Base-by-base conservation (phyloP, 2,113 vertebrate genomes). In the Heterotis niloticus region DNA sequence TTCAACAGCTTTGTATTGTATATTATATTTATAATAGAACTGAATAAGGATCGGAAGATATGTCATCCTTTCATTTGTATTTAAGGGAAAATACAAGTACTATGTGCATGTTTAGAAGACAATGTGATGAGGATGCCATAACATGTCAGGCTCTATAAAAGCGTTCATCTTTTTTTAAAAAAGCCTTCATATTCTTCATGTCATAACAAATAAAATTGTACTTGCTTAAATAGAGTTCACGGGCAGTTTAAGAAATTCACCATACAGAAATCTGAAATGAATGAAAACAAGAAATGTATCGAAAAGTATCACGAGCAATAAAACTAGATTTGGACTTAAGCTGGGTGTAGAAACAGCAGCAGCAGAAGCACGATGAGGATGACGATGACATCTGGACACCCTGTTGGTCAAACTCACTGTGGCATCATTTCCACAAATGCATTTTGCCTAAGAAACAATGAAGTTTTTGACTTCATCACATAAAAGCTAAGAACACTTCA, bases 321-420 rank as follows among this genome's bases (percentile, higher is more conserved):
- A 9, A 13, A 28, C 34, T 20, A 68, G 62, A 52, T 52, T 79
- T 29, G 20, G 17, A 29, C 64, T 57, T 70, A 64, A 44, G 78
- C 57, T 54, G 23, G 62, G 26, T 23, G 52, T 24, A 23, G 71
- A 75, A 51, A 52, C 26, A 4, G 13, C n/a, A 44, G 73, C 70
- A 64, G 77, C 66, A 78, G 17, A 16, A n/a, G 20, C 56, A 17
- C 11, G 56, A 34, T 51, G 64, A 76, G 34, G n/a, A n/a, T n/a
- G n/a, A n/a, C n/a, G n/a, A n/a, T 69, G 74, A 76, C 52, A 71
- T 66, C 18, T 75, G 65, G 64, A 80, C 52, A 44, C 18, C 79
- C 56, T 51, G n/a, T 64, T 14, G 12, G n/a, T 26, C 23, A 69
- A 69, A 69, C 14, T 57, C 56, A 23, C 52, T 52, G 28, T 76